phyloP scores from a whole-genome alignment of 2,888 invertebrate genomes.

The Phengaris alcon region DNA sequence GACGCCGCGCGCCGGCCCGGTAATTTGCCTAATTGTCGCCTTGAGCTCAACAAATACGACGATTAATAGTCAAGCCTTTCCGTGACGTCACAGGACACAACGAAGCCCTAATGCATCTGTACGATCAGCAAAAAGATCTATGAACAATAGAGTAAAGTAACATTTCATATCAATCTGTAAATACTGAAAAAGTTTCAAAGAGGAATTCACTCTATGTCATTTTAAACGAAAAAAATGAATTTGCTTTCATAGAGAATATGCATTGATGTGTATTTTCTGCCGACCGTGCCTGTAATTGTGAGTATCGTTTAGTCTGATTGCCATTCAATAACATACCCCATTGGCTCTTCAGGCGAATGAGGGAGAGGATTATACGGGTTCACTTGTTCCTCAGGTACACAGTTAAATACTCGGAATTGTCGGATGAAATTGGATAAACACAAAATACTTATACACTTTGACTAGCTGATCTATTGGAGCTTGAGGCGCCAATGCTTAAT shows the following conservation, averaged over 20 bases:
- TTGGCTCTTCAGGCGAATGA: background rate
- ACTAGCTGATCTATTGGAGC: background rate
- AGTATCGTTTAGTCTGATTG: background rate
- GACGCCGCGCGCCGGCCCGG: background rate
- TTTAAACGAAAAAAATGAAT: no score
- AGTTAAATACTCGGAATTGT: no score
- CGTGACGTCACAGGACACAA: background rate
- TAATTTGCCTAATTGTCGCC: background rate
- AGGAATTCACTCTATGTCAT: no score
- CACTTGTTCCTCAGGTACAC: background rate
- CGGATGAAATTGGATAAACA: no score
- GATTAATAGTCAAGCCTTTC: background rate
- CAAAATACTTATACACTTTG: no score
- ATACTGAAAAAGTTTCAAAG: no score
- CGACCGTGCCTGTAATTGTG: background rate
- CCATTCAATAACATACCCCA: background rate
- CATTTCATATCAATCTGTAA: background rate
- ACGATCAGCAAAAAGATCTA: background rate
- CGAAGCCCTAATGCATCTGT: background rate
- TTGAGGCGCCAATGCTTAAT: background rate
- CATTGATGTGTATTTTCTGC: background rate
- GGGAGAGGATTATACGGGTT: constrained; percentile 1
- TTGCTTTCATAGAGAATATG: background rate
- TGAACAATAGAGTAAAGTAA: background rate
- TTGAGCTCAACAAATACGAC: background rate